Base-by-base conservation (phyloP, 2,797 vertebrate species). In the Rhinoraja longicauda region DNA sequence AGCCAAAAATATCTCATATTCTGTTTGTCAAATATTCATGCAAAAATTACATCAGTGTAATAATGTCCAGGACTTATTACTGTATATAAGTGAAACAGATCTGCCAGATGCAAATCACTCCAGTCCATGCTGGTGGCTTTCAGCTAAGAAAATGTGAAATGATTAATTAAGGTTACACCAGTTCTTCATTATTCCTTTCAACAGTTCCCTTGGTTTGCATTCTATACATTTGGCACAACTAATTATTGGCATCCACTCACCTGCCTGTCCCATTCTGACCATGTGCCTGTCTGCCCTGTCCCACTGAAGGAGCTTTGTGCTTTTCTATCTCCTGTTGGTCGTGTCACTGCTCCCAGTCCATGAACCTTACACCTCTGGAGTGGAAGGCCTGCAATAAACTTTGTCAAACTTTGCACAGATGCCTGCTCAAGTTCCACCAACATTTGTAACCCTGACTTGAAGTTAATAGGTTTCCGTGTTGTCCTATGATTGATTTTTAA, bases 1-100 rank as follows among this genome's bases (percentile, higher is more conserved):
- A 98, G 98, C 98, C 97, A 97, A 98, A 97, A 98, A 98, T 98
- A 98, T 97, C 96, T 97, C 96, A 95, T 97, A 95, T 96, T 96
- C 96, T 96, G 94, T 93, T 97, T 94, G 77, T 94, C 94, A 94
- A 95, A 94, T 97, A 96, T 95, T 97, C 98, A 99, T 99, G 99
- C 98, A 98, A 97, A 26, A 97, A 97, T 97, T 96, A 96, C 96
- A 93, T 95, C 93, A 93, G 86, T 94, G 93, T 94, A 95, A 96
- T 97, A 97, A 95, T 96, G 95, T n/a, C n/a, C n/a, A 96, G 95
- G 94, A 53, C 97, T 97, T 94, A 94, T 94, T 93, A 95, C 90
- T 92, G 70, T 92, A 92, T 92, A 92, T 91, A 92, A 73, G 90
- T 92, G 90, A 73, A 92, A 90, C 32, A 92, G 75, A 92, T 75